phyloP scores from a whole-genome alignment of 1,140 invertebrate genomes.

The Coelopa frigida region DNA sequence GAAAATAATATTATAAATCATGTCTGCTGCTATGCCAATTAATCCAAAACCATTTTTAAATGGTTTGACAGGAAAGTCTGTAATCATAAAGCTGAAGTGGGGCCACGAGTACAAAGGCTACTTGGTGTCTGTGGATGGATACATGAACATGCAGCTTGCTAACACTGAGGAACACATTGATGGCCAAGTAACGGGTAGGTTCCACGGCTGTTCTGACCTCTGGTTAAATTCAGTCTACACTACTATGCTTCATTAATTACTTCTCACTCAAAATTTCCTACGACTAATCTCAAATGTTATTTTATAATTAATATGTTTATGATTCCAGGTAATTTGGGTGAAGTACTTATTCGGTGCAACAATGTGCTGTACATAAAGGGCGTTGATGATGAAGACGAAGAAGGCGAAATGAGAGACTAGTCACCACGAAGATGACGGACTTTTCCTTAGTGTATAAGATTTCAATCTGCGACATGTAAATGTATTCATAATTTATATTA shows the following conservation, averaged over 20 bases:
- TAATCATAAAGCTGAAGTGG: slow-evolving; percentile 98
- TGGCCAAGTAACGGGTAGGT: slow-evolving; percentile 69
- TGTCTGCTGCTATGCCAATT: slow-evolving; percentile 84
- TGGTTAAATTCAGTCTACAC: too few species aligned
- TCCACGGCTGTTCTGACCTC: too few species aligned
- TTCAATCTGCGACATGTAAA: not conserved
- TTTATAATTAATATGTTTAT: not conserved
- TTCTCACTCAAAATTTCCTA: too few species aligned
- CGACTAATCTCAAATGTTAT: too few species aligned
- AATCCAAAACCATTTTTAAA: slow-evolving; percentile 99
- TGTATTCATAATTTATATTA: too few species aligned
- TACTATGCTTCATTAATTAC: too few species aligned
- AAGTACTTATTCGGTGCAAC: slow-evolving; percentile 97
- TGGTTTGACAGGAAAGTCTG: slow-evolving; percentile 92
- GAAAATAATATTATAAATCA: too few species aligned
- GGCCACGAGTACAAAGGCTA: slow-evolving; percentile 99
- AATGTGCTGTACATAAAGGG: slow-evolving; percentile 96
- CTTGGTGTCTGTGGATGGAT: slow-evolving; percentile 94
- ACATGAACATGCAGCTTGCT: slow-evolving; percentile 98
- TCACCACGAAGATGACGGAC: slow-evolving; percentile 13
- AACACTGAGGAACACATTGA: slow-evolving; percentile 99
- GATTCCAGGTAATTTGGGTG: slow-evolving; percentile 78
- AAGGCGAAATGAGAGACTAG: slow-evolving; percentile 92
- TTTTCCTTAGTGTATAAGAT: not conserved
- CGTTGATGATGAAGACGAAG: slow-evolving; percentile 95